These are phyloP conservation scores for Endomychus coccineus DNA, from an alignment of 2,888 invertebrate genomes.

Conservation along the genomic window DNA sequence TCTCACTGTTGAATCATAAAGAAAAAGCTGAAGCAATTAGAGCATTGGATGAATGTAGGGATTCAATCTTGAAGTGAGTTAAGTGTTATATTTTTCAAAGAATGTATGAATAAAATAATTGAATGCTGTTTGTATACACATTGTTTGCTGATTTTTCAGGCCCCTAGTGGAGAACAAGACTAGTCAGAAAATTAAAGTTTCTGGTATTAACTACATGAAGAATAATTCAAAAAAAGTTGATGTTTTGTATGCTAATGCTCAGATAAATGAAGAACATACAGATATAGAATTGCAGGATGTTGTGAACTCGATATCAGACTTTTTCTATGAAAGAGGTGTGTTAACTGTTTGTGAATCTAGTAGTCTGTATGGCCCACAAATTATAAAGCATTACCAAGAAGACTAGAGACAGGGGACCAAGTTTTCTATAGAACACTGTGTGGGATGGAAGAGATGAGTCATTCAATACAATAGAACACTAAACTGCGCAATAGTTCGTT, in stretches of 20 bases:
- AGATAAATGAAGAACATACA: conserved; percentile 41
- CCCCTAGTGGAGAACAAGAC: background rate
- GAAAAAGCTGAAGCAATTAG: conserved; percentile 62
- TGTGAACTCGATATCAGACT: conserved; percentile 52
- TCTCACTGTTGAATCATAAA: conserved; percentile 66
- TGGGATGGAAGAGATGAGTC: too few relatives aligned
- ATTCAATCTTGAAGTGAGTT: conserved; percentile 54
- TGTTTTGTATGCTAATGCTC: conserved; percentile 72
- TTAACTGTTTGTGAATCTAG: too few relatives aligned
- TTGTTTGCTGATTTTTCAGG: conserved; percentile 5
- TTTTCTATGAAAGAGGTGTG: conserved; percentile 57
- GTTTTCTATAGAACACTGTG: too few relatives aligned
- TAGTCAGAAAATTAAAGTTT: conserved; percentile 48
- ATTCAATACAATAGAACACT: too few relatives aligned
- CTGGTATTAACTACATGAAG: conserved; percentile 83
- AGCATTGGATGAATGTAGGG: conserved; percentile 57
- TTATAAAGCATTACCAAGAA: too few relatives aligned
- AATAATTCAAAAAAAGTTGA: conserved; percentile 73
- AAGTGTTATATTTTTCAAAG: background rate
- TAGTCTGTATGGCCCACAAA: too few relatives aligned
- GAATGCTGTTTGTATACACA: conserved; percentile 7
- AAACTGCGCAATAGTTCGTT: too few relatives aligned
- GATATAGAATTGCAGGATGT: conserved; percentile 55
- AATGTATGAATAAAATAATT: background rate
- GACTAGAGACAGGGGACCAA: too few relatives aligned